These are phyloP conservation scores for Dynastes hyllus DNA, from an alignment of 2,888 invertebrate genomes.

Conservation along the genomic window DNA sequence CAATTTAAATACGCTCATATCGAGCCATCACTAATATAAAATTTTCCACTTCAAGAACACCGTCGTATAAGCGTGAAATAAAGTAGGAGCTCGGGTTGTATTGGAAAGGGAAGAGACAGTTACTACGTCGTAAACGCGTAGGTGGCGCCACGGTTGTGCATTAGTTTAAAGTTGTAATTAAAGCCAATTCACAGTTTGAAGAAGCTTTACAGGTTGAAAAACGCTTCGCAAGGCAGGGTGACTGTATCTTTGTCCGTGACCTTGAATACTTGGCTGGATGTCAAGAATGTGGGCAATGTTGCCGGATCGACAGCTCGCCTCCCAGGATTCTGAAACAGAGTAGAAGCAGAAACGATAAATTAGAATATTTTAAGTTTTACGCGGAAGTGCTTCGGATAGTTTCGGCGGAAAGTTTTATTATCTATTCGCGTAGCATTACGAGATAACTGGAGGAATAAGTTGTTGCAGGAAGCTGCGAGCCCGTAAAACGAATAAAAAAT, in stretches of 20 bases:
- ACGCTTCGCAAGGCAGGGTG: slow-evolving; percentile 75
- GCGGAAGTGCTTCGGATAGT: slow-evolving; percentile 15
- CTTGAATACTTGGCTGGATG: slow-evolving; percentile 73
- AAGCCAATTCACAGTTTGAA: no score
- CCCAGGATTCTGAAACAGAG: slow-evolving; percentile 48
- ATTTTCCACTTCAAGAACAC: no score
- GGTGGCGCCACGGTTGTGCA: neutral
- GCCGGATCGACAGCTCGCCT: slow-evolving; percentile 50
- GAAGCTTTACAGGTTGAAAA: no score
- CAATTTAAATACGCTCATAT: no score
- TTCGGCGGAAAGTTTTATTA: neutral
- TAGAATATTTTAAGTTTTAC: slow-evolving; percentile 46
- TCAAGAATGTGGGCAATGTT: slow-evolving; percentile 68
- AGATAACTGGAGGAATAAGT: neutral
- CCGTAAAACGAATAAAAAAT: no score
- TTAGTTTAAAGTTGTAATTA: neutral
- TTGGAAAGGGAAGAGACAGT: no score
- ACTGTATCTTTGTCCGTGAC: slow-evolving; percentile 75
- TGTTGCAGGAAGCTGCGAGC: no score
- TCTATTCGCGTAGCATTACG: neutral
- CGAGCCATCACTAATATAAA: no score
- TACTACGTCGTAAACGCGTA: neutral
- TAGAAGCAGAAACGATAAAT: slow-evolving; percentile 51
- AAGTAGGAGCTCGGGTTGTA: no score
- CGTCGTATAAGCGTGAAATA: no score